Percentiles rank a stretch among this genome's conserved stretches.
Evolutionary conservation across 1,140 invertebrate species (phyloP).

Genomic region (Heliconius eleuchia): DNA sequence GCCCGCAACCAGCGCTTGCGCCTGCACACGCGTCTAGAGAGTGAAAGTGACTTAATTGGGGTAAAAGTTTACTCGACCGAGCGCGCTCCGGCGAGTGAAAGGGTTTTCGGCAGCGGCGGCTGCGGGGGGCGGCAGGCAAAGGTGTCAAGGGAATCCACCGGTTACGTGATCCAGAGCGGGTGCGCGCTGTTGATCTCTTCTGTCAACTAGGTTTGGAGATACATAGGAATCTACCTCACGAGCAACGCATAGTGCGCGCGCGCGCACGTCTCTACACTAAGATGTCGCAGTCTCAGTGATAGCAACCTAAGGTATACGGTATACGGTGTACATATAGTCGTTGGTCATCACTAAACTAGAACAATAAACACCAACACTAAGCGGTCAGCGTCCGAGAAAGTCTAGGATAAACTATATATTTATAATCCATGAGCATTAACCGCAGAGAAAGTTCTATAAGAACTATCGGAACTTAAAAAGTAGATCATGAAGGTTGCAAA

Average conservation of each 20-base stretch:
- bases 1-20: slow-evolving; percentile 22
- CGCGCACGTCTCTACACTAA: too few relatives aligned
- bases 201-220: too few relatives aligned
- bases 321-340: too few relatives aligned
- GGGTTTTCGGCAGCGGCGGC: slow-evolving; percentile 36
- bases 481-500: slow-evolving; percentile 22
- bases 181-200: background rate
- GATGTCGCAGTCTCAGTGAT: too few relatives aligned
- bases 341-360: background rate
- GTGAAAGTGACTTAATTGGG: slow-evolving; percentile 56
- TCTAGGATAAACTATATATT: background rate
- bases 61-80: slow-evolving; percentile 49
- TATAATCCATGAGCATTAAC: slow-evolving; percentile 26
- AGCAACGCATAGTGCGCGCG: too few relatives aligned
- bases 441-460: slow-evolving; percentile 36
- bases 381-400: background rate
- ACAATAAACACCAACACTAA: background rate
- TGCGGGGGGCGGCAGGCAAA: slow-evolving; percentile 6
- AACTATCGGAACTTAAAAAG: slow-evolving; percentile 33
- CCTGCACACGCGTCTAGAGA: slow-evolving; percentile 36
- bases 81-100: slow-evolving; percentile 47
- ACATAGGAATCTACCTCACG: too few relatives aligned
- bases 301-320: too few relatives aligned
- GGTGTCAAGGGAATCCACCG: slow-evolving; percentile 33
- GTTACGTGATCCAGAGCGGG: slow-evolving; percentile 17